Conservation (phyloP, 2,888 invertebrate genomes). For the Meloe dianella region DNA sequence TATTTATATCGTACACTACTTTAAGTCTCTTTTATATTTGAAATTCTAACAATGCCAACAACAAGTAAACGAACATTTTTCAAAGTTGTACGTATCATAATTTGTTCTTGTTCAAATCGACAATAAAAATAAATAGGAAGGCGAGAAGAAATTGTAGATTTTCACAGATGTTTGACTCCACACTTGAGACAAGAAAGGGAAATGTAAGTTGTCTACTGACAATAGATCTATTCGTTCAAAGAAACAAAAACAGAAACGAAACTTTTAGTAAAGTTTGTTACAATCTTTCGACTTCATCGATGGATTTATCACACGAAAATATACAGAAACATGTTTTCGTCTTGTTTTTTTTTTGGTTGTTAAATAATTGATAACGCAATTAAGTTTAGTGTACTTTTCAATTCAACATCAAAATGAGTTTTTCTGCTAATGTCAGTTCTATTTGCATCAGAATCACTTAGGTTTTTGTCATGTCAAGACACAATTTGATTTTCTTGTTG, state of each 20-base stretch:
- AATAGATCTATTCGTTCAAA: neutral
- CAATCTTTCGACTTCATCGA: no score
- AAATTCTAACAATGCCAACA: neutral
- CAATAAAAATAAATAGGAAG: neutral
- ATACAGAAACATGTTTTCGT: neutral
- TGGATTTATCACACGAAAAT: no score
- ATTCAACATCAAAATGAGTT: neutral
- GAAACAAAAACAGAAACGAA: neutral
- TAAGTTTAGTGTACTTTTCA: neutral
- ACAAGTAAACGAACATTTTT: constrained; percentile 23
- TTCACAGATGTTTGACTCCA: constrained; percentile 14
- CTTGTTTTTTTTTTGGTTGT: neutral
- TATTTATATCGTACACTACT: constrained; percentile 43
- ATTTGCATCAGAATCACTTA: neutral
- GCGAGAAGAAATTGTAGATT: constrained; percentile 4
- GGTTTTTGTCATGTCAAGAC: neutral
- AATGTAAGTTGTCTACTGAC: neutral
- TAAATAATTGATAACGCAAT: neutral
- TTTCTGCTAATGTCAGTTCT: no score
- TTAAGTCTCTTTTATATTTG: constrained; percentile 13
- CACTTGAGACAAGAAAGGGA: neutral
- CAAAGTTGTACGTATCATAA: constrained; percentile 29
- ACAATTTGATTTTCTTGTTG: constrained; percentile 1
- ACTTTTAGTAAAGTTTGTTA: neutral
- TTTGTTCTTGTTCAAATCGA: constrained; percentile 30